Evolutionary conservation across 2,888 invertebrate species (phyloP).

Genomic region (Hydropsyche betteni): DNA sequence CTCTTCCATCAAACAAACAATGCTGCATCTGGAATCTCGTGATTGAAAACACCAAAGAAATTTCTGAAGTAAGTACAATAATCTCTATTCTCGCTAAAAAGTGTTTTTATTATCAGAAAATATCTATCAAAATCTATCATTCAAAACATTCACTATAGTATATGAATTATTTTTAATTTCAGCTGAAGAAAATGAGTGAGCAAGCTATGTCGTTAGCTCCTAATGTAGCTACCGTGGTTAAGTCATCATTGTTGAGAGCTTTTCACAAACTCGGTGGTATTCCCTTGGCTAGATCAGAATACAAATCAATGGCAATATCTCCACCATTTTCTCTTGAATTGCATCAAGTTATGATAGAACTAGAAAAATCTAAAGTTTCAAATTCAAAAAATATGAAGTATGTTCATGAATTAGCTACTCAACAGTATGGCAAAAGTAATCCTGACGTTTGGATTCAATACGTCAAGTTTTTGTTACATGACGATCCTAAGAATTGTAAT

Average conservation of each 20-base stretch:
- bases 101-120: not conserved
- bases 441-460: slow-evolving; percentile 78
- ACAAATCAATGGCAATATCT: slow-evolving; percentile 67
- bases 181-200: slow-evolving; percentile 60
- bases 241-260: slow-evolving; percentile 72
- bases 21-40: slow-evolving; percentile 44
- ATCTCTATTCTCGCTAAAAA: slow-evolving; percentile 54
- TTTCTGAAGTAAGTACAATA: not conserved
- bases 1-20: slow-evolving; percentile 44
- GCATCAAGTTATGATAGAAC: slow-evolving; percentile 70
- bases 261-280: slow-evolving; percentile 63
- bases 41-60: slow-evolving; percentile 44
- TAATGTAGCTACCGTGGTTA: slow-evolving; percentile 64
- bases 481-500: slow-evolving; percentile 67
- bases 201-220: slow-evolving; percentile 64
- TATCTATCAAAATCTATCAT: not conserved
- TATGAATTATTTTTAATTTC: slow-evolving; percentile 50
- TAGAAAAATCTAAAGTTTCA: slow-evolving; percentile 63
- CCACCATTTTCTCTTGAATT: slow-evolving; percentile 70
- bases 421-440: slow-evolving; percentile 73
- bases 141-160: not conserved
- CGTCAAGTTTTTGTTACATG: slow-evolving; percentile 74
- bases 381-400: slow-evolving; percentile 66
- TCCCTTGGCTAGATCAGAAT: slow-evolving; percentile 69
- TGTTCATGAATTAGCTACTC: slow-evolving; percentile 70